A percentile compares a stretch with the other conserved stretches of the same genome.
Conservation (phyloP, 2,797 vertebrate genomes). For the Dipus sagitta region DNA sequence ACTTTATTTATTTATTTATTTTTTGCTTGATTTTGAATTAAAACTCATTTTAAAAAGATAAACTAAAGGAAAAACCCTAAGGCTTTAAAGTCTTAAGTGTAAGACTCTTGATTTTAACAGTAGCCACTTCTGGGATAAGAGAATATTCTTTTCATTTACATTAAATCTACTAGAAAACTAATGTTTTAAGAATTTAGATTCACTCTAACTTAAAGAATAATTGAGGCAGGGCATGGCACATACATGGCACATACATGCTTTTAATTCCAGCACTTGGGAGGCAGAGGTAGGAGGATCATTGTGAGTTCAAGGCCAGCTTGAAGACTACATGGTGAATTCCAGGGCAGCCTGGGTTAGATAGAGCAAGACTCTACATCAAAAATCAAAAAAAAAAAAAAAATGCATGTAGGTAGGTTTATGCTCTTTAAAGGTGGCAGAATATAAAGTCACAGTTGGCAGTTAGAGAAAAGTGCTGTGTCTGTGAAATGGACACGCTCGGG, state of each 20-base stretch:
- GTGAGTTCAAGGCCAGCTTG: no score
- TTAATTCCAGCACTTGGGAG: no score
- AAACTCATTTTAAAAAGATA: background rate
- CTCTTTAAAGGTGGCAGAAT: conserved; percentile 69
- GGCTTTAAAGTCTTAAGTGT: background rate
- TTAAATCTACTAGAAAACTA: conserved; percentile 50
- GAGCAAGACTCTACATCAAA: no score
- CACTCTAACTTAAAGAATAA: background rate
- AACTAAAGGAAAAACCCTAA: background rate
- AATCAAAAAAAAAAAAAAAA: background rate
- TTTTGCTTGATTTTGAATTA: conserved; percentile 49
- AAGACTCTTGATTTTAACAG: conserved; percentile 6
- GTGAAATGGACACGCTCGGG: conserved; percentile 76
- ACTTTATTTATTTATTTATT: background rate
- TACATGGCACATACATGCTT: conserved; percentile 59
- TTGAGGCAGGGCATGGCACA: no score
- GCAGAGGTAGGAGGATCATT: background rate
- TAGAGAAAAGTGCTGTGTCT: conserved; percentile 74
- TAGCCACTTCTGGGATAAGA: background rate
- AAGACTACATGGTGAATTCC: no score
- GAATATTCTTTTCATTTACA: conserved; percentile 35
- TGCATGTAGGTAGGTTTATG: background rate
- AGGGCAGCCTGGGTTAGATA: no score
- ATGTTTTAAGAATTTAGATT: conserved; percentile 66
- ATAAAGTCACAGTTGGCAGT: conserved; percentile 75